These are phyloP conservation scores for Regulus satrapa DNA, from an alignment of 2,113 vertebrate species.

Conservation along the genomic window DNA sequence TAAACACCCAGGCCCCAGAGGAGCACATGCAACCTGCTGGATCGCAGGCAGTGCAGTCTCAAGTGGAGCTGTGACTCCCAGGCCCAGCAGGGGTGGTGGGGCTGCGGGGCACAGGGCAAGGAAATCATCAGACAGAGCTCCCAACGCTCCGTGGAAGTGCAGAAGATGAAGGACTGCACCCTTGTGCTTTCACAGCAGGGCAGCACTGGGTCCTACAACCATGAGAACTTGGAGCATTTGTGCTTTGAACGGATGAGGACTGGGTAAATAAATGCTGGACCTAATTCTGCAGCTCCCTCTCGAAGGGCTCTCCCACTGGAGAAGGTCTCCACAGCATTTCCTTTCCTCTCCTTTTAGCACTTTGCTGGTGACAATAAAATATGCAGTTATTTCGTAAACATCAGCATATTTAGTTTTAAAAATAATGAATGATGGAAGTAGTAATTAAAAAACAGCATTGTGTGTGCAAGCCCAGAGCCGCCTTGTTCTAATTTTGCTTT, in stretches of 20 bases:
- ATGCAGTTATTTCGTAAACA: constrained; percentile 11
- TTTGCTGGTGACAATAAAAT: constrained; percentile 29
- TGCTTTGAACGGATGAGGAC: not conserved
- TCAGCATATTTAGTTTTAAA: not conserved
- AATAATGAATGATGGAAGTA: constrained; percentile 27
- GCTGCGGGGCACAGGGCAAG: not conserved
- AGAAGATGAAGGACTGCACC: not conserved
- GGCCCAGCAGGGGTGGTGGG: not conserved
- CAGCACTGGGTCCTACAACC: not conserved
- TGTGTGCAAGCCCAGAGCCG: not conserved
- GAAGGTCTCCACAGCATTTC: not conserved
- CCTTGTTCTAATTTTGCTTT: constrained; percentile 43
- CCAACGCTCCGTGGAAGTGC: not conserved
- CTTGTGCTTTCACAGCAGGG: not conserved
- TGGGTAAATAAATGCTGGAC: not conserved
- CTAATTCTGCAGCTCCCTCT: not conserved
- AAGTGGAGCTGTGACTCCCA: not conserved
- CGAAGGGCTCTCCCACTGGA: not conserved
- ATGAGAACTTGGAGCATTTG: not conserved
- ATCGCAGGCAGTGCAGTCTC: not conserved
- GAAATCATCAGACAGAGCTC: not conserved
- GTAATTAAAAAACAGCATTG: constrained; percentile 11
- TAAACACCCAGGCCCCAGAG: constrained; percentile 12
- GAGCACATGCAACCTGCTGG: not conserved
- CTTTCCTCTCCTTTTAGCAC: constrained; percentile 32